Conservation (phyloP, 2,113 vertebrate species). For the Cyrtonyx montezumae region DNA sequence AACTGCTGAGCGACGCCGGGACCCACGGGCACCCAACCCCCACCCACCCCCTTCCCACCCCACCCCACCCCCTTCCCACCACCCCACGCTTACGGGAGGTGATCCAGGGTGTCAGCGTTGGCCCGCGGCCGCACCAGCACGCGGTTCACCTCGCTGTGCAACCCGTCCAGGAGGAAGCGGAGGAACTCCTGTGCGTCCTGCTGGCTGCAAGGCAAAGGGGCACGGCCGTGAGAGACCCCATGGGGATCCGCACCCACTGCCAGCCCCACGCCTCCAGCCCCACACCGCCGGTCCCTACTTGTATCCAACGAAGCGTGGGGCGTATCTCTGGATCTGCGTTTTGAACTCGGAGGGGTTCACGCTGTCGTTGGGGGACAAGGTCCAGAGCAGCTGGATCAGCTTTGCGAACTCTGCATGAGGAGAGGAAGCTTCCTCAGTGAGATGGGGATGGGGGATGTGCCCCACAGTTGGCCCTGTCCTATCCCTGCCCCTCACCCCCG, state of each 20-base stretch:
- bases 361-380: slow-evolving; percentile 85
- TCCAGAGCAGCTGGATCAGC: slow-evolving; percentile 92
- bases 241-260: neutral
- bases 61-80: neutral
- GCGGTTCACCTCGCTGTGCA: slow-evolving; percentile 94
- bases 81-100: slow-evolving; percentile 85
- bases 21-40: accelerated
- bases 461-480: accelerated
- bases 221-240: neutral
- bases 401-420: slow-evolving; percentile 88
- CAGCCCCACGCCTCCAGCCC: neutral
- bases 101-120: slow-evolving; percentile 84
- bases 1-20: neutral
- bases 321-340: slow-evolving; percentile 93
- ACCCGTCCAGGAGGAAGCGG: slow-evolving; percentile 91
- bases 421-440: neutral
- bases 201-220: slow-evolving; percentile 79
- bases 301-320: slow-evolving; percentile 93
- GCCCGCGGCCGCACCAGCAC: slow-evolving; percentile 80
- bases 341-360: slow-evolving; percentile 94
- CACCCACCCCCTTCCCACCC: neutral
- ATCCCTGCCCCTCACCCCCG: neutral
- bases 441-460: neutral
- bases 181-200: slow-evolving; percentile 98
- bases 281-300: slow-evolving; percentile 79